A percentile compares a stretch with the other conserved stretches of the same genome.
Evolutionary conservation across 2,888 invertebrate species (phyloP).

Genomic region (Mesorhabditis belari): DNA sequence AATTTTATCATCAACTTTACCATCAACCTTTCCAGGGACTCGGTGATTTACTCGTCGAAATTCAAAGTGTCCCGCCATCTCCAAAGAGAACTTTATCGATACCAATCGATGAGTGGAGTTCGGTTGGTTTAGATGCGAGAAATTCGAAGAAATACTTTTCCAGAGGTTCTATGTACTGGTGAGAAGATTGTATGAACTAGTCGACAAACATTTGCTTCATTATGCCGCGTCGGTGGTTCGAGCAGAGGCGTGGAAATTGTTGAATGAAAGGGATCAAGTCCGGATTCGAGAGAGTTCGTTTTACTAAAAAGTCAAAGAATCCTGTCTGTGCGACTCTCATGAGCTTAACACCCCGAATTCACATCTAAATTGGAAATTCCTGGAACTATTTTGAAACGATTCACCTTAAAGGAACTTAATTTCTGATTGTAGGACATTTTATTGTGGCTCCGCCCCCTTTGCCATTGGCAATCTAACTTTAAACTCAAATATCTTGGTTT

Average conservation of each 20-base stretch:
- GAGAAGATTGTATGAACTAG: constrained; percentile 55
- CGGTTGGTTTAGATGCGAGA: constrained; percentile 14
- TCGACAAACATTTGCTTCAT: constrained; percentile 68
- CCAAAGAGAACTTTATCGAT: constrained; percentile 17
- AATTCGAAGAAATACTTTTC: constrained; percentile 1
- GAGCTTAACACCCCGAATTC: too few relatives aligned
- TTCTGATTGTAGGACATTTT: too few relatives aligned
- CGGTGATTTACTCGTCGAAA: constrained; percentile 5
- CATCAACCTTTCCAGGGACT: constrained; percentile 6
- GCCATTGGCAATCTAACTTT: too few relatives aligned
- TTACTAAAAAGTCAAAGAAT: too few relatives aligned
- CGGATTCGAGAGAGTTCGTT: constrained; percentile 52
- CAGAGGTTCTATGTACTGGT: constrained; percentile 41
- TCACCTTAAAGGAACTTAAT: too few relatives aligned
- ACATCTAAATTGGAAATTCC: too few relatives aligned
- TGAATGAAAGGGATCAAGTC: constrained; percentile 47
- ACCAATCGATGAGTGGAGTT: constrained; percentile 36
- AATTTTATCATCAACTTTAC: not conserved
- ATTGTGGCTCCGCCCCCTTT: too few relatives aligned
- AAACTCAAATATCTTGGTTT: too few relatives aligned
- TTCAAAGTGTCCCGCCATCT: constrained; percentile 12
- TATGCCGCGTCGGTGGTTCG: constrained; percentile 60
- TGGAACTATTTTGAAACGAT: too few relatives aligned
- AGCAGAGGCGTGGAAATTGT: constrained; percentile 49
- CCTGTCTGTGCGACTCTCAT: too few relatives aligned